phyloP scores from a whole-genome alignment of 2,113 vertebrate species.

The Limanda limanda region DNA sequence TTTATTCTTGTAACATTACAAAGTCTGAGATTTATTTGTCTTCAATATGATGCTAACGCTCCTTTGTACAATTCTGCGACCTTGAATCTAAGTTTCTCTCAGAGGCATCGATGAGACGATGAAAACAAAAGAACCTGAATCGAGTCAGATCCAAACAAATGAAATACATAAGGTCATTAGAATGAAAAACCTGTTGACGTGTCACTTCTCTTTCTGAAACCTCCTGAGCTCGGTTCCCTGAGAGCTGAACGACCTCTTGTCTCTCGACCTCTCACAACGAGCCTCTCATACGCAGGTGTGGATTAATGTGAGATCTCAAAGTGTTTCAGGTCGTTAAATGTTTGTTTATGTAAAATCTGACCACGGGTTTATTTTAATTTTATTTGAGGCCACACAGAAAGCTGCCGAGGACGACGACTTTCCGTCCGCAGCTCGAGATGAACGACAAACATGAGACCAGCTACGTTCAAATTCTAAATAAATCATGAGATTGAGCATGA shows the following conservation, averaged over 20 bases:
- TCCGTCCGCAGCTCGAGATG: background rate
- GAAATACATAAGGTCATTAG: no score
- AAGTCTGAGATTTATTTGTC: background rate
- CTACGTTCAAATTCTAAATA: background rate
- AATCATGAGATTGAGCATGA: background rate
- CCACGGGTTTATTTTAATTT: constrained; percentile 18
- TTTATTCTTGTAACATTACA: no score
- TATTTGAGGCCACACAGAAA: constrained; percentile 23
- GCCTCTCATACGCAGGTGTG: background rate
- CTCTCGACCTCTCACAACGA: background rate
- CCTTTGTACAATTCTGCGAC: no score
- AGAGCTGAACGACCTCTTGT: constrained; percentile 13
- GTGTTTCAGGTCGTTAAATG: constrained; percentile 29
- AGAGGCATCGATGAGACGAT: background rate
- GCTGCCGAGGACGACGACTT: background rate
- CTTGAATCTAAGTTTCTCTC: no score
- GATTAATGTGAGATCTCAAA: constrained; percentile 30
- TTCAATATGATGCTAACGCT: background rate
- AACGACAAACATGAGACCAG: background rate
- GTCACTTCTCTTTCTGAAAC: background rate
- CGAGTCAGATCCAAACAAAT: constrained; percentile 19
- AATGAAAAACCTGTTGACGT: constrained; percentile 14
- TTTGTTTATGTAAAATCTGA: constrained; percentile 45
- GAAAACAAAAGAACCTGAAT: constrained; percentile 8
- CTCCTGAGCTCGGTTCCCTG: background rate